These are phyloP conservation scores for Hedychridium roseum DNA, from an alignment of 2,888 invertebrate genomes.

Conservation along the genomic window DNA sequence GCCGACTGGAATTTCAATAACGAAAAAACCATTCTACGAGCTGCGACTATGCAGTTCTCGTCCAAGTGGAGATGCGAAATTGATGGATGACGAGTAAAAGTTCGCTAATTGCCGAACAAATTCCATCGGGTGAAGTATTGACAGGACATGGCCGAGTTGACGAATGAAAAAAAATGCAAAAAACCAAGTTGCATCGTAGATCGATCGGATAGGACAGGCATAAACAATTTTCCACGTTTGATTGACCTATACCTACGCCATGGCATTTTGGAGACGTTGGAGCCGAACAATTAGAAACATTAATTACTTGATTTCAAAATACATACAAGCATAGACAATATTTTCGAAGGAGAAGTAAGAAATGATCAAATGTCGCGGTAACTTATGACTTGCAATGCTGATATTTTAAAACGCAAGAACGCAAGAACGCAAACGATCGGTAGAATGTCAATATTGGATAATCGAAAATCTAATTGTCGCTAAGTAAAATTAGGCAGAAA, in stretches of 20 bases:
- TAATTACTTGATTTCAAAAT: constrained; percentile 30
- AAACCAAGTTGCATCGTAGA: background rate
- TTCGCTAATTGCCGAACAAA: constrained; percentile 16
- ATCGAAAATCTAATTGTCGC: too few relatives aligned
- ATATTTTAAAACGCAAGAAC: too few relatives aligned
- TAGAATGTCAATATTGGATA: too few relatives aligned
- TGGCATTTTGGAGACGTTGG: constrained; percentile 19
- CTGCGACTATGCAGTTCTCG: constrained; percentile 10
- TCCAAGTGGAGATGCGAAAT: constrained; percentile 13
- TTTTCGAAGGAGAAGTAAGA: constrained; percentile 43
- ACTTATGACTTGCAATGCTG: too few relatives aligned
- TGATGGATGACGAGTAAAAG: constrained; percentile 19
- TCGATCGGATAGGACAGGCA: constrained; percentile 15
- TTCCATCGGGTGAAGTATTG: constrained; percentile 8
- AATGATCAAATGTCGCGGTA: constrained; percentile 2
- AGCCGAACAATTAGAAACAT: constrained; percentile 38
- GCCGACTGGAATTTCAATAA: too few relatives aligned
- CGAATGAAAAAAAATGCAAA: background rate
- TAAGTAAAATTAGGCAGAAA: too few relatives aligned
- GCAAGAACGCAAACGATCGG: too few relatives aligned
- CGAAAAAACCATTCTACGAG: too few relatives aligned
- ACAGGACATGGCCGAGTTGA: constrained; percentile 8
- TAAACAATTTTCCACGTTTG: constrained; percentile 25
- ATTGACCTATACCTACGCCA: constrained; percentile 23
- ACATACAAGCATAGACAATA: constrained; percentile 27